Conservation (phyloP, 2,797 vertebrate genomes). For the Channallabes apus region DNA sequence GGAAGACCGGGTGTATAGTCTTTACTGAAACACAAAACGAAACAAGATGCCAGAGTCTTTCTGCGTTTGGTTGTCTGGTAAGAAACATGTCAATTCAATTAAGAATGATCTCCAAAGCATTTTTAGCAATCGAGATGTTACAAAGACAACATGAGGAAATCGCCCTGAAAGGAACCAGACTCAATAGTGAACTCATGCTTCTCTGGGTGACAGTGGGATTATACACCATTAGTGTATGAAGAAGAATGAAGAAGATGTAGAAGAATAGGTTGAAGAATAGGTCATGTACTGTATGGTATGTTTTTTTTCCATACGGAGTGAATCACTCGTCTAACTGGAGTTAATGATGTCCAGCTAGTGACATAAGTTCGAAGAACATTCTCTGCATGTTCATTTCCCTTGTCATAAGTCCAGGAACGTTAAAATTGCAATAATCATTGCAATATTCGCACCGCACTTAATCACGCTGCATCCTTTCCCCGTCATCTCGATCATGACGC, state of each 20-base stretch:
- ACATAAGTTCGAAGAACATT: conserved; percentile 49
- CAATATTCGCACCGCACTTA: conserved; percentile 38
- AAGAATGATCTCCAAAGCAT: background rate
- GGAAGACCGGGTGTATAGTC: background rate
- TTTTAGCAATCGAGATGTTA: background rate
- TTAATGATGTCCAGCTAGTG: conserved; percentile 50
- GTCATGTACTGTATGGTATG: conserved; percentile 20
- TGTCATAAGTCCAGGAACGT: conserved; percentile 49
- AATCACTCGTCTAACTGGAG: conserved; percentile 40
- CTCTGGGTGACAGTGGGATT: conserved; percentile 13
- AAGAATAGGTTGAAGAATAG: background rate
- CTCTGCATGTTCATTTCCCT: conserved; percentile 43
- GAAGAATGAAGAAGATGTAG: too few relatives aligned
- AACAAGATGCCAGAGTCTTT: background rate
- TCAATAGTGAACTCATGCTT: background rate
- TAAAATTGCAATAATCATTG: conserved; percentile 46
- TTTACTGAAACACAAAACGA: background rate
- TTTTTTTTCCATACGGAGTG: conserved; percentile 33
- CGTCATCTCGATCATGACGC: conserved; percentile 30
- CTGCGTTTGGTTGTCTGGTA: background rate
- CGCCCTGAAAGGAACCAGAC: background rate
- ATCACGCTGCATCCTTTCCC: conserved; percentile 33
- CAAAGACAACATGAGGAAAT: background rate
- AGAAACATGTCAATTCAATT: background rate
- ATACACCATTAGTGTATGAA: background rate